Conservation (phyloP, 2,797 vertebrate genomes). For the Dipus sagitta region DNA sequence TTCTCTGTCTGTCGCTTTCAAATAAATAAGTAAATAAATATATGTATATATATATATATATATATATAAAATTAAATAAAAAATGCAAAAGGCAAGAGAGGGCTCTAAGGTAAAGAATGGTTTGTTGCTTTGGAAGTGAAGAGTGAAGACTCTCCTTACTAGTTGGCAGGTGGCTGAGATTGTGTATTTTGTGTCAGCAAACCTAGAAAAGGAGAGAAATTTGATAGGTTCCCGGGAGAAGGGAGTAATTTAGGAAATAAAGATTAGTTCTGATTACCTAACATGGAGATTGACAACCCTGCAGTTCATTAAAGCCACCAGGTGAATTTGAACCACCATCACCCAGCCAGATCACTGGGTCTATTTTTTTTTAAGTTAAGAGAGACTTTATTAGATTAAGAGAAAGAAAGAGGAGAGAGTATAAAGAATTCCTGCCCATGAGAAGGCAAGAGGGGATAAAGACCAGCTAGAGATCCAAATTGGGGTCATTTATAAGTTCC, state of each 20-base stretch:
- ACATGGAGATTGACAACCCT: neutral
- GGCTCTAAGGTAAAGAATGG: neutral
- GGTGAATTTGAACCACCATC: neutral
- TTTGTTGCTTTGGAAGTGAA: neutral
- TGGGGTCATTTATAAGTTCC: no score
- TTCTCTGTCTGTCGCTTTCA: no score
- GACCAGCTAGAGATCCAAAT: no score
- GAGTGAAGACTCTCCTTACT: neutral
- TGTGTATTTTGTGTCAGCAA: constrained; percentile 31
- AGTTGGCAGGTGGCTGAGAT: neutral
- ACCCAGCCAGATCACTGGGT: neutral
- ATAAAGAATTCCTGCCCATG: no score
- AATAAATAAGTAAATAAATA: no score
- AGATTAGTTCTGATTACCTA: constrained; percentile 29
- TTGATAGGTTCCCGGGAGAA: constrained; percentile 1
- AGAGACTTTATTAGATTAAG: no score
- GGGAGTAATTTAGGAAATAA: neutral
- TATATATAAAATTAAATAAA: no score
- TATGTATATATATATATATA: no score
- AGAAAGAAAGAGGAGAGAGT: no score
- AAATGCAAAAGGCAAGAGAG: neutral
- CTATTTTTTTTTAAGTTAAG: no score
- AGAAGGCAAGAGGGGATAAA: no score
- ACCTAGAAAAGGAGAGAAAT: neutral
- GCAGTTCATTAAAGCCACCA: constrained; percentile 29